Conservation (phyloP, 23 tunicate genomes). For the Styela clava region DNA sequence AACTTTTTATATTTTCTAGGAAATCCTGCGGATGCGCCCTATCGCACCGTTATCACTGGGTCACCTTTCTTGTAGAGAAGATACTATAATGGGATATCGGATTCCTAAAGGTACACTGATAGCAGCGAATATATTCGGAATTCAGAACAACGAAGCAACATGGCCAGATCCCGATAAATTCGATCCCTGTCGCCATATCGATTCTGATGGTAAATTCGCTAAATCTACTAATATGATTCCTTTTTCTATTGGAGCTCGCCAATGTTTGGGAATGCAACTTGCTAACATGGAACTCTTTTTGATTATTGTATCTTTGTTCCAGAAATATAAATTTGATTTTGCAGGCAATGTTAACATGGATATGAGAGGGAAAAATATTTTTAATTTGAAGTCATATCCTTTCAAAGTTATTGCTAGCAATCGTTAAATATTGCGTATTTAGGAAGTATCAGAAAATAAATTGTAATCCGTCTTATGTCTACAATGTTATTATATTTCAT, state of each 20-base stretch:
- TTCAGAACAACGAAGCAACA: constrained; percentile 41
- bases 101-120: constrained; percentile 46
- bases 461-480: too few species aligned
- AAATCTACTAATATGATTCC: constrained; percentile 35
- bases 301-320: constrained; percentile 38
- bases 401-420: constrained; percentile 23
- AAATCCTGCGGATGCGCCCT: constrained; percentile 36
- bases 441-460: too few species aligned
- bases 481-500: too few species aligned
- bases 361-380: constrained; percentile 42
- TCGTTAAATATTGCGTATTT: too few species aligned
- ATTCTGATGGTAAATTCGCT: constrained; percentile 41
- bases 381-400: constrained; percentile 20
- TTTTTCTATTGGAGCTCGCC: constrained; percentile 50
- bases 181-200: constrained; percentile 54
- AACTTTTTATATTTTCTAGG: constrained; percentile 30
- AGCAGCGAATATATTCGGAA: constrained; percentile 39
- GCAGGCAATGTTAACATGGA: constrained; percentile 33
- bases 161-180: constrained; percentile 64
- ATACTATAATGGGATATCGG: constrained; percentile 39
- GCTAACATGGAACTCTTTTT: constrained; percentile 70
- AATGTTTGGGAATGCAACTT: constrained; percentile 56
- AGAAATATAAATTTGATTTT: constrained; percentile 34
- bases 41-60: constrained; percentile 37
- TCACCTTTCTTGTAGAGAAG: constrained; percentile 28